Base-by-base conservation (phyloP, 1,140 invertebrate species). In the Caerostris extrusa region DNA sequence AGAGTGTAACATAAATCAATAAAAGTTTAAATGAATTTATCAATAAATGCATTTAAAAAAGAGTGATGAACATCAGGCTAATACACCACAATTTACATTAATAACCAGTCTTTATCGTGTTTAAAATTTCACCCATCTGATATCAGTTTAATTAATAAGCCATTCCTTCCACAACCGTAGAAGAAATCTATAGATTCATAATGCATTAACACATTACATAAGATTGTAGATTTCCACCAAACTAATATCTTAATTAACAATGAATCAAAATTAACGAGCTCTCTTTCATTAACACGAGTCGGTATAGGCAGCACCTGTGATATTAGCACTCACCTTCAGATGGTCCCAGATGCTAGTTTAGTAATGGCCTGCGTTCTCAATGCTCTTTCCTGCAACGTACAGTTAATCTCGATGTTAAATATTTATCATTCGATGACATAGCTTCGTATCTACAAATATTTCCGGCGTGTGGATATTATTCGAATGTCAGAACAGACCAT, bases 161-260 rank as follows among this genome's bases (percentile, higher is more conserved):
- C 14, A 0, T 83, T 58, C 56, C 82, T 57, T 5, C 50, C 19
- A 7, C 34, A 19, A 81, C 19, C 61, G 4, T 6, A n/a, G 61
- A 67, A 67, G 61, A 67, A 67, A 67, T 17, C 61, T 34, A 19
- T 50, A 50, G 55, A 83, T 83, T 83, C 82, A 83, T 58, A 83
- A 83, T 83, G 55, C 34, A 61, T 64, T 14, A 87, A 14, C 19
- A n/a, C 57, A 64, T 14, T 19, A 87, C 19, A 19, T 12, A 87
- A 87, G 56, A 50, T 87, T 50, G 85, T 56, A 58, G 17, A 83
- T 83, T 83, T 83, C 53, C 14, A 57, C 55, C 53, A 19, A 64
- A 67, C 60, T 67, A 64, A 89, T 89, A 89, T 89, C 87, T 89
- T 89, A 89, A 89, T 89, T 89, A 89, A 89, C 87, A 89, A 89